Conservation (phyloP, 2,888 invertebrate genomes). For the Sabatieria punctata region DNA sequence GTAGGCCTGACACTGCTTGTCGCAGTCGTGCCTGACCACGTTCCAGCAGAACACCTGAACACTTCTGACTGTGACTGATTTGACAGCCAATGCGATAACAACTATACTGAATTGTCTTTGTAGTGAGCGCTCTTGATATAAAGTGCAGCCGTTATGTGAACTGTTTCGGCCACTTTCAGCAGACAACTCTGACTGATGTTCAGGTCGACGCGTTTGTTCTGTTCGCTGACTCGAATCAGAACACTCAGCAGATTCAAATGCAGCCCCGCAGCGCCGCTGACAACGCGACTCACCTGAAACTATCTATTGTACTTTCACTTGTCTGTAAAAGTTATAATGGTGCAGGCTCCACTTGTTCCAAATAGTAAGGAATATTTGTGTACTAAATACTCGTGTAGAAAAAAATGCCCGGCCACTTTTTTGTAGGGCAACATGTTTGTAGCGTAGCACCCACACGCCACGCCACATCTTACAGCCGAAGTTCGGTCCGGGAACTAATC, state of each 20-base stretch:
- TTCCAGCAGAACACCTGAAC: not conserved
- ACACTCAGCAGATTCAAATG: slow-evolving; percentile 2
- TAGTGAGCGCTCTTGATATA: not conserved
- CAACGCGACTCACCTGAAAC: not conserved
- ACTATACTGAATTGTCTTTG: not conserved
- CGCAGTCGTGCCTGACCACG: not conserved
- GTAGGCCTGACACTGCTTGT: not conserved
- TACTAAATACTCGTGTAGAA: too few relatives aligned
- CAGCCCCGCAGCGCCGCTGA: slow-evolving; percentile 2
- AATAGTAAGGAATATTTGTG: too few relatives aligned
- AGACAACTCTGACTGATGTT: not conserved
- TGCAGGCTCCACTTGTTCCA: too few relatives aligned
- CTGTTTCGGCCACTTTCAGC: not conserved
- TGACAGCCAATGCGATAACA: too few relatives aligned
- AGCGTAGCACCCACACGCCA: too few relatives aligned
- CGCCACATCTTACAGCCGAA: too few relatives aligned
- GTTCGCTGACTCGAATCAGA: not conserved
- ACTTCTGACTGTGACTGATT: too few relatives aligned
- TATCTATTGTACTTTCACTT: too few relatives aligned
- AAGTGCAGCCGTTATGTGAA: not conserved
- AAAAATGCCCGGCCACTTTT: too few relatives aligned
- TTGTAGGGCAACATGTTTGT: too few relatives aligned
- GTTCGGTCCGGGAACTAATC: too few relatives aligned
- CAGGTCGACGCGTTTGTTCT: not conserved
- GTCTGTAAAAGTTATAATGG: too few relatives aligned